These are phyloP conservation scores for Mystacornis crossleyi DNA, from an alignment of 2,113 vertebrate genomes.

Conservation along the genomic window DNA sequence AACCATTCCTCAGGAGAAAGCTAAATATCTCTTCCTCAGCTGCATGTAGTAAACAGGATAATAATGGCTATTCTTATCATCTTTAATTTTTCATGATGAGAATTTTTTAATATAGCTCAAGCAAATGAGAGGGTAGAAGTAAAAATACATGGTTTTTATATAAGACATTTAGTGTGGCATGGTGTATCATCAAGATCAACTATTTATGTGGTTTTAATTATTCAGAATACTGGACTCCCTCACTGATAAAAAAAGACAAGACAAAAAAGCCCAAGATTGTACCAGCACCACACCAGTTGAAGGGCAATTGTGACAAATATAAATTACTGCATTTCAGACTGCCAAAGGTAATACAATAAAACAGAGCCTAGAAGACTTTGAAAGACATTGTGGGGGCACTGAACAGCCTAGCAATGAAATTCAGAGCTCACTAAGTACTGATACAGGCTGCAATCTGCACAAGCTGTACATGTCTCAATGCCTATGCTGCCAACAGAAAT, in stretches of 20 bases:
- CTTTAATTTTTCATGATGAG: constrained; percentile 53
- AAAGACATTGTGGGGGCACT: neutral
- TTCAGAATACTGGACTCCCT: neutral
- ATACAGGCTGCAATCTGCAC: neutral
- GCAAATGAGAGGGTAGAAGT: neutral
- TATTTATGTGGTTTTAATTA: constrained; percentile 34
- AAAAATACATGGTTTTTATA: neutral
- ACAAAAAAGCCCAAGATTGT: neutral
- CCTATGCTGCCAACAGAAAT: neutral
- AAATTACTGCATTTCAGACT: constrained; percentile 10
- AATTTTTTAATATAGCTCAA: constrained; percentile 16
- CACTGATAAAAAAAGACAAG: neutral
- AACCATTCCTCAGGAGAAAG: constrained; percentile 45
- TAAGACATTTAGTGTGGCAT: neutral
- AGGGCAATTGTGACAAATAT: constrained; percentile 45
- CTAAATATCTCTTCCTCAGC: constrained; percentile 42
- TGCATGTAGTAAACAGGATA: constrained; percentile 49
- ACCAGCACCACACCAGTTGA: neutral
- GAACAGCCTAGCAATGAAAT: neutral
- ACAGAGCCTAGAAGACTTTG: neutral
- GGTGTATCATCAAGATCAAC: neutral
- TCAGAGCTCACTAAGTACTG: neutral
- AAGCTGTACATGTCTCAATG: neutral
- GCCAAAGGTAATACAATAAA: constrained; percentile 47
- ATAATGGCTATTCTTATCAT: constrained; percentile 51